Conservation (phyloP, 2,888 invertebrate species). For the Plebejus anna region DNA sequence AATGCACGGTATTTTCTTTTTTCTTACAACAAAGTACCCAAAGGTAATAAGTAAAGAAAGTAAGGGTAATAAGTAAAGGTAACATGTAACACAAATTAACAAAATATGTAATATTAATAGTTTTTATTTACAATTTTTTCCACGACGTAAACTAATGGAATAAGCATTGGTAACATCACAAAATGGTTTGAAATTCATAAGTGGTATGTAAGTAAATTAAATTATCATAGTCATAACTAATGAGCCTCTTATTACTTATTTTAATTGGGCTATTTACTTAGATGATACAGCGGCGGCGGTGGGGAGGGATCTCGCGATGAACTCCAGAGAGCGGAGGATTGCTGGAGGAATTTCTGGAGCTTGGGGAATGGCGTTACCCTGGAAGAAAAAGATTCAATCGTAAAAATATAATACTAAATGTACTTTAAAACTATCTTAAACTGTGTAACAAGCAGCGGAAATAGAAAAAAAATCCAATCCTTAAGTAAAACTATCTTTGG, state of each 20-base stretch:
- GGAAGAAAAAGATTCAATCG: conserved; percentile 38
- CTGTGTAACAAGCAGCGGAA: no score
- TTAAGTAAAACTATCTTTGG: no score
- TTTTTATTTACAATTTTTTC: background rate
- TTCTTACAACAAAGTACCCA: no score
- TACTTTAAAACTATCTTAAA: background rate
- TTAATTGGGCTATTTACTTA: background rate
- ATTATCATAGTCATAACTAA: background rate
- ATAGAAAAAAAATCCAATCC: no score
- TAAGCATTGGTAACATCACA: background rate
- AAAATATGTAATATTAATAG: background rate
- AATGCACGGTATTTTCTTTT: no score
- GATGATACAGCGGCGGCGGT: background rate
- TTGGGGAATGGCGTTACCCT: conserved; percentile 71
- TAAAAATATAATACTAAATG: background rate
- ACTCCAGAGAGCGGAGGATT: conserved; percentile 10
- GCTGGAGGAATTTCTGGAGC: conserved; percentile 71
- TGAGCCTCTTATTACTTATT: background rate
- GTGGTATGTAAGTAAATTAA: background rate
- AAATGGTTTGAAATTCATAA: background rate
- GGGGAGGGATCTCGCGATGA: background rate
- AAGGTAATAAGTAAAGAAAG: no score
- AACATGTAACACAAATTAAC: background rate
- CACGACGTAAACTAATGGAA: background rate
- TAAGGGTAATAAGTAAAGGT: no score